Percentiles rank a stretch among this genome's conserved stretches.
Conservation (phyloP, 2,888 invertebrate species). For the Geotrupes spiniger region DNA sequence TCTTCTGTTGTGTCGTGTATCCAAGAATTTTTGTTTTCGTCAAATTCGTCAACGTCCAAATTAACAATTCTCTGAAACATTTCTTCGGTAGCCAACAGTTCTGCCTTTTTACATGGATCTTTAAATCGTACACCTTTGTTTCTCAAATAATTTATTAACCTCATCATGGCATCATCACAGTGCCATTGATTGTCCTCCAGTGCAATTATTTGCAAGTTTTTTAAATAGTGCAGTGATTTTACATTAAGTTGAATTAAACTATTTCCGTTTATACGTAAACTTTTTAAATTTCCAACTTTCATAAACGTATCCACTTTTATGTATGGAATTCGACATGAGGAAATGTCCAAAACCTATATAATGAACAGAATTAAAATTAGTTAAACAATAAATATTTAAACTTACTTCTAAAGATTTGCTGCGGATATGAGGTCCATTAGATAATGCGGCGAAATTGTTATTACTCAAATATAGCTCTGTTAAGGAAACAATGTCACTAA, state of each 20-base stretch:
- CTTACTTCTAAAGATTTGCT: constrained; percentile 55
- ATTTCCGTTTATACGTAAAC: constrained; percentile 62
- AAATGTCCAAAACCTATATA: constrained; percentile 59
- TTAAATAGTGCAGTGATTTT: constrained; percentile 52
- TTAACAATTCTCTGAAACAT: constrained; percentile 60
- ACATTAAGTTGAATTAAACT: constrained; percentile 56
- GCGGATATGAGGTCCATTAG: constrained; percentile 57
- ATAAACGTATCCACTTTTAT: constrained; percentile 55
- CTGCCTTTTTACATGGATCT: constrained; percentile 46
- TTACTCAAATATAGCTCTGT: constrained; percentile 58
- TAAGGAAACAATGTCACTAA: constrained; percentile 56
- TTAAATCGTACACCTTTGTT: constrained; percentile 50
- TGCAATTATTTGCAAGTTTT: constrained; percentile 54
- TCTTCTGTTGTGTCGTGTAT: constrained; percentile 45
- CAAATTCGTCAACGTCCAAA: constrained; percentile 40
- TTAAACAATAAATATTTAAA: constrained; percentile 11
- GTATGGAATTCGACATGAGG: constrained; percentile 58
- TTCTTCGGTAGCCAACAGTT: constrained; percentile 45
- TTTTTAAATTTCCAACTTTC: constrained; percentile 56
- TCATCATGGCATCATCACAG: constrained; percentile 53
- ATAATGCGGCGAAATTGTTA: constrained; percentile 59
- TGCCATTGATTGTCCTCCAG: constrained; percentile 58
- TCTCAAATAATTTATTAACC: constrained; percentile 50
- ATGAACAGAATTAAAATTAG: constrained; percentile 33
- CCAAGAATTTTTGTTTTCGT: constrained; percentile 34